Evolutionary conservation across 2,797 vertebrate species (phyloP).

Genomic region (Spinus pinus): DNA sequence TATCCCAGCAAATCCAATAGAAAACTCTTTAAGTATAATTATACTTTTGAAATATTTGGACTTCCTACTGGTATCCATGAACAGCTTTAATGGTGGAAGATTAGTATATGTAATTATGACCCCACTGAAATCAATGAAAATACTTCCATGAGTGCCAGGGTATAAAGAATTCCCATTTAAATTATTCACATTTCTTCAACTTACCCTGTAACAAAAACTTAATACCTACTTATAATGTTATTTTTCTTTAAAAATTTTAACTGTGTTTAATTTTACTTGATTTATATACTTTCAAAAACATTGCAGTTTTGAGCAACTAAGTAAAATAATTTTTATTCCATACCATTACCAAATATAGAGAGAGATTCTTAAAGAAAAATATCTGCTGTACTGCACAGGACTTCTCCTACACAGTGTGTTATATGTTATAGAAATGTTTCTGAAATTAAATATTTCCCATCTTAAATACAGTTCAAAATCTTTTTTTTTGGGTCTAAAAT

Average conservation of each 20-base stretch:
- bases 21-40: not conserved
- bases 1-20: not conserved
- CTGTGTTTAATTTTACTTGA: not conserved
- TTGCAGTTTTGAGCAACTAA: not conserved
- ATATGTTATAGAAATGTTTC: not conserved
- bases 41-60: not conserved
- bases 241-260: not conserved
- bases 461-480: not conserved
- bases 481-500: not conserved
- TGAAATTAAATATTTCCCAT: not conserved
- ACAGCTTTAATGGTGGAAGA: not conserved
- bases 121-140: not conserved
- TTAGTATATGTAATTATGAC: not conserved
- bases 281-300: not conserved
- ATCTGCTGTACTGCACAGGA: not conserved
- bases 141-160: not conserved
- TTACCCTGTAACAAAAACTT: not conserved
- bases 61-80: not conserved
- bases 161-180: not conserved
- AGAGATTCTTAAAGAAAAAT: not conserved
- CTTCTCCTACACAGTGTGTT: not conserved
- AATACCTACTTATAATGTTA: not conserved
- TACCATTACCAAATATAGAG: not conserved
- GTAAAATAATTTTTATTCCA: not conserved
- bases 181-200: not conserved